Conservation (phyloP, 2,113 vertebrate genomes). For the Cyanistes caeruleus region DNA sequence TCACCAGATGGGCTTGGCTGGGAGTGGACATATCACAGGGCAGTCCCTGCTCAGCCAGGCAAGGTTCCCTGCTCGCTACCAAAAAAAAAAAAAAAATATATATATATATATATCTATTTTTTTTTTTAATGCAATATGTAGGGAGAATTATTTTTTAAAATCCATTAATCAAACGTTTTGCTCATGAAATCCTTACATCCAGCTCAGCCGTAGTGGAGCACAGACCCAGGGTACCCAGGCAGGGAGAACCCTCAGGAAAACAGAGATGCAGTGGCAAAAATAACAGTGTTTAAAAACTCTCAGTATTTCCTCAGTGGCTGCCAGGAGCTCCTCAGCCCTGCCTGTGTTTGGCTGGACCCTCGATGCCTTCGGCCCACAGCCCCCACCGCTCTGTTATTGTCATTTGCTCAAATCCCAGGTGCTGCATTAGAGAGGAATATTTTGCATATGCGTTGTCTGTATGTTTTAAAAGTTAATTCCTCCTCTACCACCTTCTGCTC, state of each 20-base stretch:
- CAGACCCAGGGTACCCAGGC: not conserved
- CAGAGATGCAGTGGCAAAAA: not conserved
- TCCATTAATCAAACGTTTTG: not conserved
- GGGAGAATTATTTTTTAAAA: accelerated
- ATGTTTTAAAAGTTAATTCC: constrained; percentile 33
- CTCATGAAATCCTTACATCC: not conserved
- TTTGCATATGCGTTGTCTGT: accelerated
- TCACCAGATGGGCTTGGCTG: not conserved
- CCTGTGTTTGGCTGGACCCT: not conserved
- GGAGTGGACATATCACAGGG: accelerated
- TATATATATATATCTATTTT: not conserved
- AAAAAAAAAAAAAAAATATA: not conserved
- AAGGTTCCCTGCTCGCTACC: not conserved
- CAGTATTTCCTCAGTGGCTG: not conserved
- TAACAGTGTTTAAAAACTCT: not conserved
- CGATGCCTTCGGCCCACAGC: not conserved
- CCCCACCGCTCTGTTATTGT: not conserved
- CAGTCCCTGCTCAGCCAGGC: not conserved
- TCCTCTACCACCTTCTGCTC: constrained; percentile 23
- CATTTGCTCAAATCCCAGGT: constrained; percentile 3
- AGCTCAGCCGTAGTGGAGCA: not conserved
- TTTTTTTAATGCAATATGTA: not conserved
- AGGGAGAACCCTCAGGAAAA: not conserved
- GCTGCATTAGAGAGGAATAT: not conserved
- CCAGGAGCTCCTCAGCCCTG: not conserved